phyloP scores from a whole-genome alignment of 2,888 invertebrate genomes.

The Monopis laevigella region DNA sequence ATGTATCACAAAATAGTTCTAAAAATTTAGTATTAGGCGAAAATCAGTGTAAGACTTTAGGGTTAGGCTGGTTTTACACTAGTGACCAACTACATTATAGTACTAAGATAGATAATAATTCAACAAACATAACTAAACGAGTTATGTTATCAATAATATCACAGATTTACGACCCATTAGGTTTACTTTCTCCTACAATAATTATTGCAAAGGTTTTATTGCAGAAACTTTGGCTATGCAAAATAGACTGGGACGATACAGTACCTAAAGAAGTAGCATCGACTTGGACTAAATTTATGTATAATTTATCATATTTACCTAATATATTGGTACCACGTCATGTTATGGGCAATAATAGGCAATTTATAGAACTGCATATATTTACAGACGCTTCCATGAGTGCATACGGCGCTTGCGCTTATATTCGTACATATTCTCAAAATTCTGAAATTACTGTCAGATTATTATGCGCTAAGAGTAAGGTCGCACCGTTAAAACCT shows the following conservation, averaged over 20 bases:
- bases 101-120: conserved; percentile 12
- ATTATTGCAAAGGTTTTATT: conserved; percentile 23
- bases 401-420: conserved; percentile 23
- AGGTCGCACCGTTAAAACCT: conserved; percentile 22
- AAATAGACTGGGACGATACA: conserved; percentile 22
- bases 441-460: conserved; percentile 14
- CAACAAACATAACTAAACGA: conserved; percentile 20
- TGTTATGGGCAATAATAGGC: conserved; percentile 10
- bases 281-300: conserved; percentile 15
- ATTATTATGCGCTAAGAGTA: conserved; percentile 22
- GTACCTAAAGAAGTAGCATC: conserved; percentile 17
- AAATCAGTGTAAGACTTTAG: conserved; percentile 18
- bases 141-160: conserved; percentile 20
- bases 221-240: conserved; percentile 22
- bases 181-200: conserved; percentile 19
- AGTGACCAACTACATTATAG: conserved; percentile 21
- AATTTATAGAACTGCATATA: conserved; percentile 18
- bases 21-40: conserved; percentile 18
- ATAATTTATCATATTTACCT: conserved; percentile 12
- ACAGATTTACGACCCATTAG: conserved; percentile 23
- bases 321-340: conserved; percentile 16
- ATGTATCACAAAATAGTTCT: neutral
- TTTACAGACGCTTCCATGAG: conserved; percentile 21
- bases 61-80: conserved; percentile 17
- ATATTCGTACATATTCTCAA: conserved; percentile 16